These are phyloP conservation scores for Channa striata DNA, from an alignment of 2,797 vertebrate genomes.

Conservation along the genomic window DNA sequence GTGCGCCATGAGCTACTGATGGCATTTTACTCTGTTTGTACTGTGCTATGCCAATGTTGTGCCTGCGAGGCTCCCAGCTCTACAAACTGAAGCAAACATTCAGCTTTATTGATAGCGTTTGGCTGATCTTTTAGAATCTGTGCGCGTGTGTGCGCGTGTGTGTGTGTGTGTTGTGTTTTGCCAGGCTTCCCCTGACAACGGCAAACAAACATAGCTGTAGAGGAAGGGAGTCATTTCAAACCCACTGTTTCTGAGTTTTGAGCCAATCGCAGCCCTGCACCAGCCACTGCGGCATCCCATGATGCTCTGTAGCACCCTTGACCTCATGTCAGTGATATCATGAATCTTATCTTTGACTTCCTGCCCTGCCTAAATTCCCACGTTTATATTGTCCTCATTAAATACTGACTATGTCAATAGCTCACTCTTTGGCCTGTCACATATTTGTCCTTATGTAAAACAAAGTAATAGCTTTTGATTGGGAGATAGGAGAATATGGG, in stretches of 20 bases:
- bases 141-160: constrained; percentile 42
- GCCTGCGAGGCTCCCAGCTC: constrained; percentile 71
- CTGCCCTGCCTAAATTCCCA: constrained; percentile 66
- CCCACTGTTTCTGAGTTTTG: constrained; percentile 48
- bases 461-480: constrained; percentile 55
- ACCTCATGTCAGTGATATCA: constrained; percentile 55
- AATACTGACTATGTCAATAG: constrained; percentile 63
- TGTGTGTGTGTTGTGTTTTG: constrained; percentile 64
- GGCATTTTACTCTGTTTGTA: constrained; percentile 77
- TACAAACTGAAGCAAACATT: constrained; percentile 75
- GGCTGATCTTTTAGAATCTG: constrained; percentile 72
- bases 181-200: constrained; percentile 76
- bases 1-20: constrained; percentile 60
- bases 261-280: constrained; percentile 45
- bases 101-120: constrained; percentile 79
- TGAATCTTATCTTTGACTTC: constrained; percentile 75
- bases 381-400: constrained; percentile 81
- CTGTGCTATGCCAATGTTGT: constrained; percentile 78
- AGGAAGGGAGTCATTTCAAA: constrained; percentile 52
- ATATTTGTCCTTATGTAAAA: constrained; percentile 72
- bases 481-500: constrained; percentile 58
- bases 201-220: constrained; percentile 72
- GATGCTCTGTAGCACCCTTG: constrained; percentile 59
- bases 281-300: constrained; percentile 42
- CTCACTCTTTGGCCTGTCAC: constrained; percentile 74